Base-by-base conservation (phyloP, 2,113 vertebrate genomes). In the Synodontis membranacea region DNA sequence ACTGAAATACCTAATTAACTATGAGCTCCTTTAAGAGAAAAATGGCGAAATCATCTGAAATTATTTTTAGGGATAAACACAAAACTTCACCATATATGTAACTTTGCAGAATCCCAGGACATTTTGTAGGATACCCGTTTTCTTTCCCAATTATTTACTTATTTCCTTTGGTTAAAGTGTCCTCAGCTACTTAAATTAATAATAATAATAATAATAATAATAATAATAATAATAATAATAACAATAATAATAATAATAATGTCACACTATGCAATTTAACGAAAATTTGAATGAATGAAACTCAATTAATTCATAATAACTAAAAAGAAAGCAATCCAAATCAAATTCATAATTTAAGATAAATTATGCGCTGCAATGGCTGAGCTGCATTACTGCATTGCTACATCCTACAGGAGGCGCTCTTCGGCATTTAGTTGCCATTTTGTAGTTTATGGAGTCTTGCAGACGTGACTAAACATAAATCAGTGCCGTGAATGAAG, bases 1-100 rank as follows among this genome's bases (percentile, higher is more conserved):
- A 72, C 72, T 91, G 70, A 93, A 92, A 89, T 89, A 72, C 68
- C 92, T 70, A 93, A 92, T 91, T 90, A 86, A 93, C 91, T 85
- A 90, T 44, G 68, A 88, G 54, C 89, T 92, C 84, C 89, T 93
- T 89, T 42, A 44, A n/a, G 80, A 58, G 82, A 31, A 23, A 23
- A 68, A 74, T 62, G 75, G 28, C 50, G 66, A 80, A 82, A 83
- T 72, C 23, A 6, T 68, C 3, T 78, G 87, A 78, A 54, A 60
- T 48, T 75, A 1, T 48, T 39, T 28, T 31, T 0, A 8, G 64
- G 85, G 54, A 42, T 17, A 48, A 42, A 80, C 52, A 66, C 82
- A 34, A 25, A 37, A 72, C 10, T 1, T 62, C 15, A 82, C 50
- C 50, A 52, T 52, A 52, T 19, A 52, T 17, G 50, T 19, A 17